Evolutionary conservation across 2,797 vertebrate species (phyloP).

Genomic region (Peromyscus eremicus): DNA sequence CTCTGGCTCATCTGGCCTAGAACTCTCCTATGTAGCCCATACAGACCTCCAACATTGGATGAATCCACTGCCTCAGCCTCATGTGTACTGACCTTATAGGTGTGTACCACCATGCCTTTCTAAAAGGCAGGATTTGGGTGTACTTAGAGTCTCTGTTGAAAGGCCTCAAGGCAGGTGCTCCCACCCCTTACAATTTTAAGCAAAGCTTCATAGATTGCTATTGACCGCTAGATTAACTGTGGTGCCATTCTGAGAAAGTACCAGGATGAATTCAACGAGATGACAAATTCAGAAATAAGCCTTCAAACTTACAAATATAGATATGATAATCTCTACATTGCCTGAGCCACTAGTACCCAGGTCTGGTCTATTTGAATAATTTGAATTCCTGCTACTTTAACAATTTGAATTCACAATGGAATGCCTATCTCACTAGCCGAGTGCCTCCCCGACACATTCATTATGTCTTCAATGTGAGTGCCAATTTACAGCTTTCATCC

Average conservation of each 20-base stretch:
- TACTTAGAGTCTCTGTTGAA: conserved; percentile 15
- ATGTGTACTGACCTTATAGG: background rate
- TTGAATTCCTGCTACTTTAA: background rate
- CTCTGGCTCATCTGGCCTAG: background rate
- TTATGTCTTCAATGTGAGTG: background rate
- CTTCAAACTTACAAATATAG: background rate
- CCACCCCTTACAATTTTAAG: background rate
- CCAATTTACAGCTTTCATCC: background rate
- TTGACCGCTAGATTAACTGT: background rate
- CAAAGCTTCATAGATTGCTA: background rate
- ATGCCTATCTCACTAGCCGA: background rate
- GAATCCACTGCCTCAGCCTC: background rate
- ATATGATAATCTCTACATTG: background rate
- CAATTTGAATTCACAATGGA: background rate
- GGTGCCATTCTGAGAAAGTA: background rate
- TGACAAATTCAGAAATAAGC: conserved; percentile 18
- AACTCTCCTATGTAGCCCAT: background rate
- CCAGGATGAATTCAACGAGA: background rate
- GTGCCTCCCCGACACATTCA: background rate
- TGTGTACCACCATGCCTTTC: background rate
- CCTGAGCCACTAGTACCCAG: background rate
- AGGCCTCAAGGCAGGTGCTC: background rate
- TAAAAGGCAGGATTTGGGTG: background rate
- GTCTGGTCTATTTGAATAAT: background rate
- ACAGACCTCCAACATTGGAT: background rate